Base-by-base conservation (phyloP, 1,140 invertebrate species). In the Heterodera carotae region DNA sequence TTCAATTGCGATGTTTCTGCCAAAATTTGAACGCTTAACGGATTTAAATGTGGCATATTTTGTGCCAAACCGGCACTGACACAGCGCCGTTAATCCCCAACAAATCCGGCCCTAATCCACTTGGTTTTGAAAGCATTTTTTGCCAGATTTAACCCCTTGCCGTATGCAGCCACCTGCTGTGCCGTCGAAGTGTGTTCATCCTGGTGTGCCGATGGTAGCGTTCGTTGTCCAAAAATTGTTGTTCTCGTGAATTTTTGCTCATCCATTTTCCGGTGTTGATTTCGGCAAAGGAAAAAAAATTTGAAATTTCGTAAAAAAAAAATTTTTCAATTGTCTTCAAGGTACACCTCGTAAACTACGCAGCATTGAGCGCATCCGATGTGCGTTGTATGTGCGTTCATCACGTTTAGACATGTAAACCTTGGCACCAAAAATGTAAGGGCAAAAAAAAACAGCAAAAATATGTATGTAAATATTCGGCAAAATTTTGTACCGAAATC, bases 391-490 rank as follows among this genome's bases (percentile, higher is more conserved):
- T 1, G 78, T 85, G 43, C 80, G 36, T 67, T 84, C 82, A 68
- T 83, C 82, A 18, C 82, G 73, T 74, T 84, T 83, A 25, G 82
- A 85, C 82, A 83, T 83, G 71, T 82, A 83, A 48, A 83, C 81
- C 48, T 53, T 53, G 12, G 12, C 18, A 22, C 18, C 12, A 18
- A 53, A 53, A 53, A 22, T 53, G 7, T 4, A 12, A 12, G 36
- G 36, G 1, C n/a, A n/a, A n/a, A n/a, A n/a, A n/a, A n/a, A n/a
- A n/a, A n/a, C n/a, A n/a, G n/a, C n/a, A n/a, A n/a, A n/a, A n/a
- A n/a, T n/a, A n/a, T n/a, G n/a, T n/a, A n/a, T n/a, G n/a, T n/a
- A n/a, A n/a, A n/a, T n/a, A n/a, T n/a, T n/a, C n/a, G n/a, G n/a
- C n/a, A n/a, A n/a, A n/a, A n/a, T n/a, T n/a, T n/a, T n/a, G n/a